Evolutionary conservation across 2,113 vertebrate species (phyloP), one percentile per base, ranked within the genome.

Genomic region (Carassius carassius): DNA sequence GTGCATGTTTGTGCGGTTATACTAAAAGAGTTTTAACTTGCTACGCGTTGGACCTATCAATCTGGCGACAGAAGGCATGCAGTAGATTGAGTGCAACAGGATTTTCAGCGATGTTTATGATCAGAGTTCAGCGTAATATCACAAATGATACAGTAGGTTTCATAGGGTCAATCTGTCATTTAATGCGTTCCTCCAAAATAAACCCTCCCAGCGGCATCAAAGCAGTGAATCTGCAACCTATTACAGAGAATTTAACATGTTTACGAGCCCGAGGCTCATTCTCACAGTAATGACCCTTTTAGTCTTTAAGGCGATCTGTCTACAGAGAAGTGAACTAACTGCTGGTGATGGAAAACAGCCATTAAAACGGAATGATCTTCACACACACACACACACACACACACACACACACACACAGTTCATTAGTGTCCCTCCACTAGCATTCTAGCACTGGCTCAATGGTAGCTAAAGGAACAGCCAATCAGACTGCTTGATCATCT

Each of bases 381-480:
- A 5, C 74, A 54, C 73, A 67, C 63, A 67, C 54, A 72, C 23
- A 51, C 58, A 67, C 44, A 25, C 60, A 62, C 4, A 84, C 14
- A 5, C 74, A 54, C 73, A 67, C 63, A 67, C 54, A 72, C 23
- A 51, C 58, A 67, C 44, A 25, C 60, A 62, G 11, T 77, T 65
- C 17, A 23, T 65, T 37, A 75, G 0, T 14, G 63, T 67, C 47
- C 51, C n/a, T n/a, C 51, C 7, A 51, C 47, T 2, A 10, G 14
- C n/a, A n/a, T 67, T 62, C 76, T 69, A 70, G 16, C 58, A 32
- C 14, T 41, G 23, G 67, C 35, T 49, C 63, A 74, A 85, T 73
- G 83, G 84, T 79, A 78, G 69, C 70, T 35, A 3, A 35, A 51
- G 32, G n/a, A n/a, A 37, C 65, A 74, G 84, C 92, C 93, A 93